Evolutionary conservation across 2,113 vertebrate genomes (phyloP).

Genomic region (Marmota monax): DNA sequence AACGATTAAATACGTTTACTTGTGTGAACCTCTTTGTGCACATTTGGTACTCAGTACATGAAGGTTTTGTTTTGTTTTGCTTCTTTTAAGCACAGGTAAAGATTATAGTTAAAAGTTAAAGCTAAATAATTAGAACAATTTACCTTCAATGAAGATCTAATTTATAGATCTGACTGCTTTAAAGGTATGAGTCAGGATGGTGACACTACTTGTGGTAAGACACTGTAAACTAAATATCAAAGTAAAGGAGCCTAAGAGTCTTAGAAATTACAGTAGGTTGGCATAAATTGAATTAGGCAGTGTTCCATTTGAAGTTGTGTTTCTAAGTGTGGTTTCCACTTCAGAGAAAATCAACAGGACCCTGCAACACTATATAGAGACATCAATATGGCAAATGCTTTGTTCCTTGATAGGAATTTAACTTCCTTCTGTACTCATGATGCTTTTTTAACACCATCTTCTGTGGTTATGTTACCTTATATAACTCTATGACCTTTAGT

Average conservation of each 20-base stretch:
- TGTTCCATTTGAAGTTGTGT: background rate
- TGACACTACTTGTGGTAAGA: background rate
- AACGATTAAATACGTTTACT: too few relatives aligned
- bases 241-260: background rate
- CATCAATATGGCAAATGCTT: background rate
- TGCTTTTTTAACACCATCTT: background rate
- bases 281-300: background rate
- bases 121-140: too few relatives aligned
- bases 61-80: too few relatives aligned
- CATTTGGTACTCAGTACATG: too few relatives aligned
- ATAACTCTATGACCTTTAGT: background rate
- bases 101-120: too few relatives aligned
- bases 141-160: too few relatives aligned
- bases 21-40: too few relatives aligned
- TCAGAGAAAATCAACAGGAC: background rate
- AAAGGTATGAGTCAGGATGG: background rate
- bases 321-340: background rate
- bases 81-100: too few relatives aligned
- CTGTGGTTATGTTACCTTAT: background rate
- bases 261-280: background rate
- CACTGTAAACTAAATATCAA: background rate
- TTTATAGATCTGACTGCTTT: too few relatives aligned
- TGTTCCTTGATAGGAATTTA: background rate
- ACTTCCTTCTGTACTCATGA: background rate
- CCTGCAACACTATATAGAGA: background rate